Evolutionary conservation across 2,888 invertebrate species (phyloP).

Genomic region (Andrena dorsata): DNA sequence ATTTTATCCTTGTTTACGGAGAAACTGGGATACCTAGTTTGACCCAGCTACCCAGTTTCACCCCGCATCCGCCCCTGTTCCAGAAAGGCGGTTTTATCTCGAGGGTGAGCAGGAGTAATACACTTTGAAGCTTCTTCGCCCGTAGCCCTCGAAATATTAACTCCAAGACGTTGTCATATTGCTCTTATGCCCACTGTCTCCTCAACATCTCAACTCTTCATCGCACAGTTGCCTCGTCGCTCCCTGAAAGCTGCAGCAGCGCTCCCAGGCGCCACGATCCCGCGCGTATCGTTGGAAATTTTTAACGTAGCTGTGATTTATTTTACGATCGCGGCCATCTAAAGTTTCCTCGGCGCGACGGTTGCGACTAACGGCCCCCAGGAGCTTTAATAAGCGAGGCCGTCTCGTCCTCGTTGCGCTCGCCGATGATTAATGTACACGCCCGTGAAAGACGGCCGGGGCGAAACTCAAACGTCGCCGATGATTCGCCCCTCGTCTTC

Average conservation of each 20-base stretch:
- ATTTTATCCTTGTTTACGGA: no score
- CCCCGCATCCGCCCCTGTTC: no score
- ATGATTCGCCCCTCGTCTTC: not conserved
- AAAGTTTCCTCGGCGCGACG: conserved; percentile 8
- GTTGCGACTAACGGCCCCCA: conserved; percentile 38
- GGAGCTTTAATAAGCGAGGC: conserved; percentile 53
- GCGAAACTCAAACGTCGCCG: conserved; percentile 13
- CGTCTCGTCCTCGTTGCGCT: conserved; percentile 24
- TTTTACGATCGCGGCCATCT: conserved; percentile 33
- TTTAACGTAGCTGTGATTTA: conserved; percentile 32
- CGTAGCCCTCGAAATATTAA: no score
- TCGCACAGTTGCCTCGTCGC: not conserved
- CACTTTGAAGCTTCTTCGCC: no score
- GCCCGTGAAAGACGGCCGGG: conserved; percentile 19
- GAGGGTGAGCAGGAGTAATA: no score
- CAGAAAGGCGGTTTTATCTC: no score
- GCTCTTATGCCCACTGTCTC: no score
- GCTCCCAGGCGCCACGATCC: not conserved
- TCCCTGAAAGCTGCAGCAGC: not conserved
- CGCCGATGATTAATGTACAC: conserved; percentile 52
- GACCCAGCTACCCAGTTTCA: no score
- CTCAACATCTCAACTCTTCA: no score
- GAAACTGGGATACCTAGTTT: no score
- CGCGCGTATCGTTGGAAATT: conserved; percentile 1
- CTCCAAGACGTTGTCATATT: no score